Conservation (phyloP, 2,888 invertebrate genomes). For the Caenorhabditis sp. region DNA sequence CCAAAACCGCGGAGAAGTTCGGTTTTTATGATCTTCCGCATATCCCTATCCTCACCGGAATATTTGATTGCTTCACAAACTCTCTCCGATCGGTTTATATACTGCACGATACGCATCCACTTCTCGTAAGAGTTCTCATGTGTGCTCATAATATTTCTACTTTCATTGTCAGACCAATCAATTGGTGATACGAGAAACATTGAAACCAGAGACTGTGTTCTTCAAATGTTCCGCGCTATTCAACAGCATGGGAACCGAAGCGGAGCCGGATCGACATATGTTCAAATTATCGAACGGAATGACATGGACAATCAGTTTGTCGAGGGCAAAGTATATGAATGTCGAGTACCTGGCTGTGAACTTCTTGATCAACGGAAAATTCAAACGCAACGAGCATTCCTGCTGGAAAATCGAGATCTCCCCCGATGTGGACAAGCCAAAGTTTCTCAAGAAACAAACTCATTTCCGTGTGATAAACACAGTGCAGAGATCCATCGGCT, state of each 20-base stretch:
- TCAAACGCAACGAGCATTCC: background rate
- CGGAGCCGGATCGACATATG: background rate
- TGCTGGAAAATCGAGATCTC: slow-evolving; percentile 22
- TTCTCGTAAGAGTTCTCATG: too few species aligned
- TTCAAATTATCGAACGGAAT: slow-evolving; percentile 7
- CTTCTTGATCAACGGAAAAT: slow-evolving; percentile 4
- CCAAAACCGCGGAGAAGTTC: slow-evolving; percentile 22
- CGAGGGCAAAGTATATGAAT: background rate
- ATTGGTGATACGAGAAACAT: too few species aligned
- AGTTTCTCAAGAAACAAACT: background rate
- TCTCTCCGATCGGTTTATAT: slow-evolving; percentile 15
- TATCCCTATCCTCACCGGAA: background rate
- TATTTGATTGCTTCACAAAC: slow-evolving; percentile 6
- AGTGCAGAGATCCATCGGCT: slow-evolving; percentile 26
- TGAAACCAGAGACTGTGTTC: too few species aligned
- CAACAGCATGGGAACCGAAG: background rate
- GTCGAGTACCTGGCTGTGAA: slow-evolving; percentile 14
- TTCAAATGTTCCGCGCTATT: background rate
- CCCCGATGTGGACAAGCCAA: background rate
- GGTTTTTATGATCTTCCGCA: slow-evolving; percentile 40
- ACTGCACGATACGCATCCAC: background rate
- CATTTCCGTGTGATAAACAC: slow-evolving; percentile 12
- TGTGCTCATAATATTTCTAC: too few species aligned
- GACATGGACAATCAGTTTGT: slow-evolving; percentile 8
- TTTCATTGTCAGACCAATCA: background rate